phyloP scores from a whole-genome alignment of 92 coral and sea anemone species.

The Porites lobata region DNA sequence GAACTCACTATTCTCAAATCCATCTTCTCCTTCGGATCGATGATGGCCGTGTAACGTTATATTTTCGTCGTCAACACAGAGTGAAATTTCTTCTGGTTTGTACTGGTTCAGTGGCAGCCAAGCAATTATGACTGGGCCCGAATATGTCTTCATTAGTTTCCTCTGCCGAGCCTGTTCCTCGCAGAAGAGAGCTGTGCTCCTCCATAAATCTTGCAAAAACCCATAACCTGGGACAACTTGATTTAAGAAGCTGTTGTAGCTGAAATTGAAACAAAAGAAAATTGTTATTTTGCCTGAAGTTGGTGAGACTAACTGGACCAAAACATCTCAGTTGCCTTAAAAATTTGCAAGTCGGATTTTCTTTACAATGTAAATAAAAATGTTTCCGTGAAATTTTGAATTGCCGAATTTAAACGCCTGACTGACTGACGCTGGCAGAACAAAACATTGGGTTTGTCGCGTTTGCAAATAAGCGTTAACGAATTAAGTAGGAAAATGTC shows the following conservation, averaged over 20 bases:
- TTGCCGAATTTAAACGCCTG: too few relatives aligned
- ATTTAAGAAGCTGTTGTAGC: not conserved
- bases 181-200: not conserved
- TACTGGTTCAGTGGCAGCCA: slow-evolving; percentile 53
- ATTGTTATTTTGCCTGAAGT: too few relatives aligned
- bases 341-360: too few relatives aligned
- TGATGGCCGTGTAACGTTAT: slow-evolving; percentile 61
- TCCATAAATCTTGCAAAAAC: slow-evolving; percentile 7
- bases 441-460: too few relatives aligned
- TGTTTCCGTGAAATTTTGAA: too few relatives aligned
- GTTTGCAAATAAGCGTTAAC: too few relatives aligned
- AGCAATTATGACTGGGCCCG: slow-evolving; percentile 47
- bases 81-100: slow-evolving; percentile 66
- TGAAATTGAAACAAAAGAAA: not conserved
- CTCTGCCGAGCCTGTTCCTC: not conserved
- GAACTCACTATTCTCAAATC: slow-evolving; percentile 65
- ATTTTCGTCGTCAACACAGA: slow-evolving; percentile 60
- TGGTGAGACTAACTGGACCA: too few relatives aligned
- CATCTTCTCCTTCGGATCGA: slow-evolving; percentile 57
- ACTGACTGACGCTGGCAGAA: too few relatives aligned
- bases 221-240: not conserved
- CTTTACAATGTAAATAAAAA: too few relatives aligned
- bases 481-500: too few relatives aligned
- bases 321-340: too few relatives aligned
- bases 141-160: not conserved